Conservation (phyloP, 2,797 vertebrate species). For the Pachyuromys duprasi region DNA sequence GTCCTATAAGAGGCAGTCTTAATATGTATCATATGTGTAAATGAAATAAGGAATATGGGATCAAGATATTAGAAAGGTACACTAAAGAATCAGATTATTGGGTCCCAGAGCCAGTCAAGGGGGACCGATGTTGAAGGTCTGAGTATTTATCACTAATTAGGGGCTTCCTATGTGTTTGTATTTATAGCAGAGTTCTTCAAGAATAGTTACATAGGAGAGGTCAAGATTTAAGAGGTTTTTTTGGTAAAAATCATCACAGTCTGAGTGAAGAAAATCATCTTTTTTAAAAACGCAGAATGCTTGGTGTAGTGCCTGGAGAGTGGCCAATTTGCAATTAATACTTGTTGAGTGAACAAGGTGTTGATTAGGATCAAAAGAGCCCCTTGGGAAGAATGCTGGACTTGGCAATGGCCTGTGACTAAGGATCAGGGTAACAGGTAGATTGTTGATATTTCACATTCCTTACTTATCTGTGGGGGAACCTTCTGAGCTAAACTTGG, state of each 20-base stretch:
- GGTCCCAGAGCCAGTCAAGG: neutral
- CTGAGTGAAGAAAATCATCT: neutral
- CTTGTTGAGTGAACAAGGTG: neutral
- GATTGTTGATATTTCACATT: conserved; percentile 34
- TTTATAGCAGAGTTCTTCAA: neutral
- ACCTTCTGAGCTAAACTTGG: neutral
- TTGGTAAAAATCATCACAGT: neutral
- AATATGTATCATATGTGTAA: neutral
- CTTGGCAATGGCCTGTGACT: neutral
- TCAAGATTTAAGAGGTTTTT: neutral
- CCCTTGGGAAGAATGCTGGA: neutral
- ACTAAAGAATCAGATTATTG: neutral
- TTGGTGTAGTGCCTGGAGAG: neutral
- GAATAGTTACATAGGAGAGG: neutral
- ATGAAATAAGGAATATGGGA: neutral
- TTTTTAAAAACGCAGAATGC: neutral
- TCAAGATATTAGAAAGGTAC: neutral
- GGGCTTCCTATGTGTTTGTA: neutral
- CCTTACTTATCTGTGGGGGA: neutral
- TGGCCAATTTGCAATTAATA: neutral
- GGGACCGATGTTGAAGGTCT: neutral
- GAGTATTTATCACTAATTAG: neutral
- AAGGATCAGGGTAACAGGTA: neutral
- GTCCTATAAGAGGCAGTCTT: neutral
- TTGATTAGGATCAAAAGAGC: neutral